Base-by-base conservation (phyloP, 2,888 invertebrate genomes). In the Clusia tigrina region DNA sequence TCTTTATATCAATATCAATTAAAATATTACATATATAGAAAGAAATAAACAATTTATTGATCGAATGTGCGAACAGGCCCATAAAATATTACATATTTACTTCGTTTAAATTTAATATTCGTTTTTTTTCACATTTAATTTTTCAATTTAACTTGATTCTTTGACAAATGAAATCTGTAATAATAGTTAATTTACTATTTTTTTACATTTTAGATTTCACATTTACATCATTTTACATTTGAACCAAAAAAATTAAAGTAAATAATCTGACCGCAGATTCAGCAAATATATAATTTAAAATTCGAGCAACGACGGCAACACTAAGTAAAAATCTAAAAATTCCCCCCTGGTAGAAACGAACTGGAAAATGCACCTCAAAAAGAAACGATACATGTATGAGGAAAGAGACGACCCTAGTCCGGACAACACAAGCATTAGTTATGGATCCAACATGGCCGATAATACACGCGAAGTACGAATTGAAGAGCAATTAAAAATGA, bases 401-500 rank as follows among this genome's bases (percentile, higher is more conserved):
- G 77, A 76, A 75, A 74, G 73, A 72, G 76, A 76, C 73, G 70
- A 69, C 77, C 62, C 67, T 66, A 76, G 56, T 63, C 54, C 60
- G 54, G 65, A 68, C 52, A 62, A 55, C 46, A 52, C 46, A 68
- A 76, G 75, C 79, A n/a, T n/a, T n/a, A 80, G 90, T 89, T 88
- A 91, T 91, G 91, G 91, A 91, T 90, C 89, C 90, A 93, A 92
- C 89, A 93, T 93, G 93, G 93, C 93, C 89, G 92, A 92, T 89
- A 91, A 90, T 87, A 90, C 89, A 89, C 91, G 91, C 89, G 89
- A 91, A 89, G 93, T 94, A 72, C 90, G 95, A 88, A 90, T 93
- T 85, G 93, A 93, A 87, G 95, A 95, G 89, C 91, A 93, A 87
- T 89, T 95, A 86, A 93, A 92, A 90, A 93, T 95, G 84, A 95